These are phyloP conservation scores for Lemur catta DNA, from an alignment of 2,797 vertebrate species.

Conservation along the genomic window DNA sequence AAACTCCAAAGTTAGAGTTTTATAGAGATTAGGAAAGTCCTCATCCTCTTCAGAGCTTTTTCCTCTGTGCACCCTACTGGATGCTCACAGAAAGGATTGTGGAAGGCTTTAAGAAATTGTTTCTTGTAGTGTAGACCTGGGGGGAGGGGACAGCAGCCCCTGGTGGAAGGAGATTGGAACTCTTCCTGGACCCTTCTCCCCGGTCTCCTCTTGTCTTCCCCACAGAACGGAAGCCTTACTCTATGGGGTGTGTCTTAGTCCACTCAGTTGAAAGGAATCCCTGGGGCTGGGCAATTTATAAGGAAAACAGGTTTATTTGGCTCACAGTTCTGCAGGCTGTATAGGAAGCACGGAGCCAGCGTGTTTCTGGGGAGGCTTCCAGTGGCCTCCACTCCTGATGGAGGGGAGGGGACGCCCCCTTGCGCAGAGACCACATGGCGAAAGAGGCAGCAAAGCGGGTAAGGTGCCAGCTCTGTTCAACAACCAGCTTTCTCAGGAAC, in stretches of 20 bases:
- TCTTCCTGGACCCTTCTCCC: neutral
- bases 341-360: neutral
- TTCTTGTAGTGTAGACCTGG: neutral
- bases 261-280: neutral
- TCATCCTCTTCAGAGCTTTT: neutral
- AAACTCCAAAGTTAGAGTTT: neutral
- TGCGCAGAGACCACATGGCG: neutral
- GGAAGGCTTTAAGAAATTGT: neutral
- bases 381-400: neutral
- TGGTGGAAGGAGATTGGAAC: neutral
- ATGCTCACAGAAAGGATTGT: neutral
- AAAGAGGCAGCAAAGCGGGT: neutral
- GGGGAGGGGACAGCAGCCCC: neutral
- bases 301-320: neutral
- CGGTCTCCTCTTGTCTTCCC: neutral
- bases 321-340: neutral
- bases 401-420: neutral
- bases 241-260: neutral
- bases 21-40: neutral
- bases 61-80: neutral
- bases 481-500: neutral
- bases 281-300: neutral
- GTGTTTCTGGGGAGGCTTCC: neutral
- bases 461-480: neutral
- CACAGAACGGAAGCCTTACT: neutral